Evolutionary conservation across 2,797 vertebrate genomes (phyloP), one percentile per base, ranked within the genome.

Genomic region (Nasua narica): DNA sequence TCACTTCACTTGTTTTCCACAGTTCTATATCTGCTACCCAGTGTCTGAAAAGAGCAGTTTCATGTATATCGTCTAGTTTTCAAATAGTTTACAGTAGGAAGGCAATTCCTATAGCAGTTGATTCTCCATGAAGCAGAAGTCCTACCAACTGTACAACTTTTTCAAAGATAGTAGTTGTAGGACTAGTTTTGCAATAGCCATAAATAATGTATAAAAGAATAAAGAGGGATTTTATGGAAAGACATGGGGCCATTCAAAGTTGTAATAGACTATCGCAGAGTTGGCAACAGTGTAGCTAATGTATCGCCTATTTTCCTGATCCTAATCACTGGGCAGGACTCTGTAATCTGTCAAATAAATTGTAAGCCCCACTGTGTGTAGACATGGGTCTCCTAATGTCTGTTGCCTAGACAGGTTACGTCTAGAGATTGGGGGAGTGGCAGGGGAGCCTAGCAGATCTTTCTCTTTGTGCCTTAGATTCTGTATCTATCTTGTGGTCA

Each of bases 1-100:
- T 82, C 46, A 40, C 35, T 35, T 52, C 27, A n/a, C 60, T 74
- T 82, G 65, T 58, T 82, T 81, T 62, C 32, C 72, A 70, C 16
- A 77, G 77, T 70, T 81, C 35, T 91, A 60, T 69, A n/a, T 84
- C 25, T 85, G 19, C 58, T 85, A 43, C 90, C 46, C 25, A 85
- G 3, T 90, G 25, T 62, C 52, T 89, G 52, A 52, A 78, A 88
- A 78, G 21, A 52, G 50, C 50, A 78, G 23, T 86, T 90, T 92
- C 69, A 46, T 52, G 50, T 77, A 37, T 94, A 88, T 90, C 87
- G n/a, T 76, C 82, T 88, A 43, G 37, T 81, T 92, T 90, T 91
- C n/a, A 70, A 65, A 9, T 77, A 78, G 43, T 84, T 96, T 90
- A 54, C 3, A 21, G 23, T n/a, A 56, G 25, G 23, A 92, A 69